Percentiles rank a stretch among this genome's conserved stretches.
Conservation (phyloP, 2,113 vertebrate genomes). For the Tragelaphus buxtoni region DNA sequence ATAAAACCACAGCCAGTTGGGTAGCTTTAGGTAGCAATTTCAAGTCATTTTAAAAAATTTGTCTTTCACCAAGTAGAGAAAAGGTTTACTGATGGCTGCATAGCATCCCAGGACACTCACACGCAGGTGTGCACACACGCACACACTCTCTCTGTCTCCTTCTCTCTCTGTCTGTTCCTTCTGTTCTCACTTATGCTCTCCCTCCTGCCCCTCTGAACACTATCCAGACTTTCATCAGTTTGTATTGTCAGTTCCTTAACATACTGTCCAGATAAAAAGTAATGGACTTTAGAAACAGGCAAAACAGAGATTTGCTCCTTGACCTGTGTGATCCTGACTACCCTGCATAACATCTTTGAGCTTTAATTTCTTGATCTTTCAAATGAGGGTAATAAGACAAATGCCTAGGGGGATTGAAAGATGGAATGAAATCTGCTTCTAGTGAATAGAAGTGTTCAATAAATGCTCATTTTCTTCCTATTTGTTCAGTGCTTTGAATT, state of each 20-base stretch:
- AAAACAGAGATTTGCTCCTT: neutral
- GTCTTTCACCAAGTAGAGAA: neutral
- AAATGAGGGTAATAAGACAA: neutral
- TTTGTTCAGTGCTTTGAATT: neutral
- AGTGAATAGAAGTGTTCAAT: neutral
- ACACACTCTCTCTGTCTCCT: rapidly evolving
- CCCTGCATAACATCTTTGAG: neutral
- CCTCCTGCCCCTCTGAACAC: neutral
- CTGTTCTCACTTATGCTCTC: neutral
- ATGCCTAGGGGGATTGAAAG: neutral
- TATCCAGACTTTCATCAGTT: neutral
- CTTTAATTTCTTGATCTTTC: neutral
- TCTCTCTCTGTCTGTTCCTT: neutral
- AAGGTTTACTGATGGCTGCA: neutral
- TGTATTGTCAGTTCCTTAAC: neutral
- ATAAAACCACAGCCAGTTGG: neutral
- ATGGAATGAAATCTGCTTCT: neutral
- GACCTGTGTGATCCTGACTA: neutral
- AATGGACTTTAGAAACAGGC: neutral
- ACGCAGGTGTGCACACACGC: rapidly evolving
- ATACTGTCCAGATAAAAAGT: neutral
- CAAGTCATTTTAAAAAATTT: neutral
- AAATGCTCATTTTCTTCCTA: neutral
- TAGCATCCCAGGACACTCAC: too few relatives aligned
- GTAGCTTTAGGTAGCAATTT: neutral